Evolutionary conservation across 2,888 invertebrate species (phyloP), one percentile per base, ranked within the genome.

Genomic region (Ceriagrion tenellum): DNA sequence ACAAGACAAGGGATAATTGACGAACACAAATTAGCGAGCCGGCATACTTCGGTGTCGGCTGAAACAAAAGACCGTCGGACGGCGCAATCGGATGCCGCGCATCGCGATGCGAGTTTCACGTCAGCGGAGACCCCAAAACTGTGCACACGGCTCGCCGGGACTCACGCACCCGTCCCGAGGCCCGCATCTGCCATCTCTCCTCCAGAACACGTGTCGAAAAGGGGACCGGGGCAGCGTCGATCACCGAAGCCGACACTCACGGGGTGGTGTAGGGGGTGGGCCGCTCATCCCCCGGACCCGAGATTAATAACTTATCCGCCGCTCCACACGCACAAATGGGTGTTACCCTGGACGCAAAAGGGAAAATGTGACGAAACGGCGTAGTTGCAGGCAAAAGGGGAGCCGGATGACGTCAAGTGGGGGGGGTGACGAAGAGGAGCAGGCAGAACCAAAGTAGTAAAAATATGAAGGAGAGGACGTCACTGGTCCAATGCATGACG

Each of bases 231-330:
- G 8, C 47, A 59, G n/a, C 26, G n/a, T 69, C 69, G 69, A 69
- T n/a, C 69, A 69, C 69, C n/a, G 69, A n/a, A 26, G n/a, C n/a
- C n/a, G 69, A n/a, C 69, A n/a, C 69, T 59, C 47, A 47, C 47
- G 47, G 47, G 59, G 3, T 6, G 59, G 59, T n/a, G n/a, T n/a
- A n/a, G 59, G 59, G 23, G 69, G n/a, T 0, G n/a, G 69, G 2
- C 10, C n/a, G n/a, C 69, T n/a, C 69, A 26, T n/a, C 69, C 3
- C n/a, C 69, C n/a, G n/a, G n/a, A n/a, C 69, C 69, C 4, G 69
- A 69, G 69, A 69, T 69, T 69, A 69, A 69, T 69, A 69, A 69
- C n/a, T 69, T 69, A n/a, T 4, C 69, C 69, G n/a, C 69, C 69
- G 69, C n/a, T 12, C 69, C 69, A 18, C n/a, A 26, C 69, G 69